Evolutionary conservation across 2,888 invertebrate genomes (phyloP).

Genomic region (Ecdyonurus torrentis): DNA sequence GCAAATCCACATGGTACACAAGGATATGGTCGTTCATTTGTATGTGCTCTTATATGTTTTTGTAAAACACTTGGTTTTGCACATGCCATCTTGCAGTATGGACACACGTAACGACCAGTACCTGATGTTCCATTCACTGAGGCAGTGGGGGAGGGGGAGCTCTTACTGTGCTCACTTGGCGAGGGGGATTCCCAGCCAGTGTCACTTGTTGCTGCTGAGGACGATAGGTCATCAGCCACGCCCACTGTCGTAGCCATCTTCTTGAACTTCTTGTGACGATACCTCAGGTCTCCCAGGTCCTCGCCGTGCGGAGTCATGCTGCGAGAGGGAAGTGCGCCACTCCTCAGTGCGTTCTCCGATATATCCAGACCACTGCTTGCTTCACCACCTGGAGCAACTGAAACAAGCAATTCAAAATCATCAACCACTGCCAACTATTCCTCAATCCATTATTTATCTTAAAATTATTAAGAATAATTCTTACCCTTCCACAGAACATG

Average conservation of each 20-base stretch:
- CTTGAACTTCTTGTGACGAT: slow-evolving; percentile 87
- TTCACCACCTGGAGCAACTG: neutral
- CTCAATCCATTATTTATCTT: too few relatives aligned
- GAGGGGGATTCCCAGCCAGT: slow-evolving; percentile 12
- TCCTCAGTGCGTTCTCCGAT: neutral
- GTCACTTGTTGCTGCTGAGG: slow-evolving; percentile 8
- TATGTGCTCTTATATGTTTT: slow-evolving; percentile 87
- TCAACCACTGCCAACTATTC: too few relatives aligned
- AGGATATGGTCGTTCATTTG: slow-evolving; percentile 82
- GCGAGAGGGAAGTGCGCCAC: neutral
- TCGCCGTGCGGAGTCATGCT: neutral
- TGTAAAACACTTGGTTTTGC: slow-evolving; percentile 86
- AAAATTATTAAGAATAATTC: too few relatives aligned
- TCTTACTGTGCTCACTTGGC: slow-evolving; percentile 10
- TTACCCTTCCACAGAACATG: too few relatives aligned
- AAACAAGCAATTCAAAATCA: neutral
- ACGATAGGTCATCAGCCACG: slow-evolving; percentile 6
- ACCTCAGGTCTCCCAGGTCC: slow-evolving; percentile 32
- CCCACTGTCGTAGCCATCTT: slow-evolving; percentile 49
- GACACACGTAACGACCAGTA: slow-evolving; percentile 60
- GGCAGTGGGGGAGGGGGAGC: neutral
- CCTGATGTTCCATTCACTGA: neutral
- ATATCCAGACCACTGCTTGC: neutral
- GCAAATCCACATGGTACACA: slow-evolving; percentile 78
- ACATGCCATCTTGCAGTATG: slow-evolving; percentile 75